Evolutionary conservation across 2,797 vertebrate genomes (phyloP).

Genomic region (Syncerus caffer): DNA sequence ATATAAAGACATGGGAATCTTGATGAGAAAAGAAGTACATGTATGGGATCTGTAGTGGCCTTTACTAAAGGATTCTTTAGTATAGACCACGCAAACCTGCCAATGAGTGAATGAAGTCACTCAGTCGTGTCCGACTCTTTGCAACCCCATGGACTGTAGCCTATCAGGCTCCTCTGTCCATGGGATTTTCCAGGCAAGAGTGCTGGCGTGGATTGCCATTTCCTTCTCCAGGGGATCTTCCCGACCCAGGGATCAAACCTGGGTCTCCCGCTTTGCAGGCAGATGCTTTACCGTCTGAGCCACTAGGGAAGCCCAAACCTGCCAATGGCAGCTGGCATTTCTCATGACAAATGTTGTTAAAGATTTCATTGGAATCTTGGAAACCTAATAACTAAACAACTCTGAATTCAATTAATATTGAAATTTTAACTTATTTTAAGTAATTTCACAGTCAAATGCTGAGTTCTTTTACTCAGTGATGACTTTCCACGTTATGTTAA

Average conservation of each 20-base stretch:
- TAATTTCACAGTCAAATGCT: conserved; percentile 28
- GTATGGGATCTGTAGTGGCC: background rate
- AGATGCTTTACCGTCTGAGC: too few species aligned
- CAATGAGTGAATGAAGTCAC: background rate
- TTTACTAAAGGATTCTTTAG: background rate
- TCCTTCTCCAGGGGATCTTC: too few species aligned
- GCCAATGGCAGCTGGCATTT: background rate
- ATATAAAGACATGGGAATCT: background rate
- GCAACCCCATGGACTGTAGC: too few species aligned
- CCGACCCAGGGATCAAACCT: too few species aligned
- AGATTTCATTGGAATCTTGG: background rate
- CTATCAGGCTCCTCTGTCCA: too few species aligned
- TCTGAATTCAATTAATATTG: background rate
- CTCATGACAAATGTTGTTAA: background rate
- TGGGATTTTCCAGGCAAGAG: too few species aligned
- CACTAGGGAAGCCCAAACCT: too few species aligned
- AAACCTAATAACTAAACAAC: background rate
- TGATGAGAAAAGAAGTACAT: background rate
- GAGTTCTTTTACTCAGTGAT: background rate
- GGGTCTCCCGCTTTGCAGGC: too few species aligned
- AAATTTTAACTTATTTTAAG: conserved; percentile 40
- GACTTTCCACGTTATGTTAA: background rate
- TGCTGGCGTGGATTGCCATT: too few species aligned
- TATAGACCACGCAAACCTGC: background rate
- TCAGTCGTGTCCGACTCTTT: too few species aligned